Evolutionary conservation across 2,797 vertebrate genomes (phyloP), one percentile per base, ranked within the genome.

Genomic region (Mallotus villosus): DNA sequence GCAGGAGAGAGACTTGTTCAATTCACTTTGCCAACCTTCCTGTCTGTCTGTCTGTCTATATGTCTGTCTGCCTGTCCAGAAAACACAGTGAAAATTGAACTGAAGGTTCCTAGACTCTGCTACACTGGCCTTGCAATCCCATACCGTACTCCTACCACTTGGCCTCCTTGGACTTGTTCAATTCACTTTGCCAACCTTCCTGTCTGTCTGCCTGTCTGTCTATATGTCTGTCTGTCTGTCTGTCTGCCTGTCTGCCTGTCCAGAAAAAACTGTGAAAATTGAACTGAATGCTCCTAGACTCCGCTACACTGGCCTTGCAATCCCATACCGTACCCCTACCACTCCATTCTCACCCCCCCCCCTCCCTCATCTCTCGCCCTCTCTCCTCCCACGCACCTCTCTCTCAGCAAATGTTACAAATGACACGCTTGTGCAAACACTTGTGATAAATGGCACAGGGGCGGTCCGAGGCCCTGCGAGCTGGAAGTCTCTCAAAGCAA

Each of bases 341-440:
- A 21, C 22, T 25, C 53, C 19, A 4, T 24, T 29, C 55, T 62
- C 32, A 34, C 32, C 32, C 4, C 29, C 19, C 22, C 5, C 34
- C 63, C 63, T 70, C 29, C 24, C 41, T 63, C 41, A 24, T 62
- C 37, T 59, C 19, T 29, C 24, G 16, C 16, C 37, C 80, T 71
- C 76, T 9, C 16, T 7, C 46, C 21, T 2, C 19, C 60, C 24
- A 55, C 37, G 41, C 4, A 29, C 53, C 16, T 27, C 19, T 49
- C 53, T 78, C 81, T 77, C 65, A 71, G 78, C 63, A 81, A 85
- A 85, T 80, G 86, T 86, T 84, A 85, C 82, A 89, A 89, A 90
- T 88, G 85, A 82, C 63, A 78, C 86, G 76, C 84, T 81, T 88
- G 85, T 86, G 84, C 84, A 87, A 90, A 90, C 86, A 85, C 71